phyloP scores from a whole-genome alignment of 2,888 invertebrate genomes.

The Caenorhabditis sp. region DNA sequence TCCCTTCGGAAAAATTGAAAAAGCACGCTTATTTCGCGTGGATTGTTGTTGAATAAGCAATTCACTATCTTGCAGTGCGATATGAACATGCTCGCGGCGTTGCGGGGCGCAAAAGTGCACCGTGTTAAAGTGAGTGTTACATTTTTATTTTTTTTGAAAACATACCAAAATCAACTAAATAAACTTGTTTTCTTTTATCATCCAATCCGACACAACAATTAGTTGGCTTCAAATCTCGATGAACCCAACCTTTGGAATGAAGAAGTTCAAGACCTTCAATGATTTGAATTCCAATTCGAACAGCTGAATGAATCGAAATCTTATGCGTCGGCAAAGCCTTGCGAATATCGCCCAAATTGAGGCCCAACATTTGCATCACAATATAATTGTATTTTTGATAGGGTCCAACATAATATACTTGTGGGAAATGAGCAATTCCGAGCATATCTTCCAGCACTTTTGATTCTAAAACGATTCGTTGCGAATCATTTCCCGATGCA shows the following conservation, averaged over 20 bases:
- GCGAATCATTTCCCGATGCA: slow-evolving; percentile 47
- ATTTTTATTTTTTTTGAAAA: not conserved
- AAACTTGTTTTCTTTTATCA: slow-evolving; percentile 48
- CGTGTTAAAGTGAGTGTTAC: slow-evolving; percentile 1
- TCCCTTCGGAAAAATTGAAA: not conserved
- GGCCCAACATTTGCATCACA: slow-evolving; percentile 67
- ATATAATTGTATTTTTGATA: slow-evolving; percentile 54
- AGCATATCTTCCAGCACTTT: slow-evolving; percentile 52
- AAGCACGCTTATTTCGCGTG: not conserved
- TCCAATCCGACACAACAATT: slow-evolving; percentile 61
- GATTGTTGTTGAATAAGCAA: not conserved
- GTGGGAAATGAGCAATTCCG: slow-evolving; percentile 49
- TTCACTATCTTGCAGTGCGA: not conserved
- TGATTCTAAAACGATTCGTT: slow-evolving; percentile 64
- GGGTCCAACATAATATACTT: slow-evolving; percentile 53
- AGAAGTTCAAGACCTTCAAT: slow-evolving; percentile 55
- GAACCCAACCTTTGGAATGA: slow-evolving; percentile 61
- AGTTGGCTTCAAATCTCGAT: slow-evolving; percentile 65
- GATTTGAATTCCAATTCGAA: slow-evolving; percentile 59
- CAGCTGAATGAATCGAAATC: slow-evolving; percentile 42
- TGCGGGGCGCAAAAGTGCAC: not conserved
- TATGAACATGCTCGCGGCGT: not conserved
- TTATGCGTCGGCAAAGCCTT: slow-evolving; percentile 32
- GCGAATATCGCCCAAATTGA: slow-evolving; percentile 62
- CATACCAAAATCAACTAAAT: slow-evolving; percentile 64